Evolutionary conservation across 2,797 vertebrate genomes (phyloP).

Genomic region (Coracias cyanogaster): DNA sequence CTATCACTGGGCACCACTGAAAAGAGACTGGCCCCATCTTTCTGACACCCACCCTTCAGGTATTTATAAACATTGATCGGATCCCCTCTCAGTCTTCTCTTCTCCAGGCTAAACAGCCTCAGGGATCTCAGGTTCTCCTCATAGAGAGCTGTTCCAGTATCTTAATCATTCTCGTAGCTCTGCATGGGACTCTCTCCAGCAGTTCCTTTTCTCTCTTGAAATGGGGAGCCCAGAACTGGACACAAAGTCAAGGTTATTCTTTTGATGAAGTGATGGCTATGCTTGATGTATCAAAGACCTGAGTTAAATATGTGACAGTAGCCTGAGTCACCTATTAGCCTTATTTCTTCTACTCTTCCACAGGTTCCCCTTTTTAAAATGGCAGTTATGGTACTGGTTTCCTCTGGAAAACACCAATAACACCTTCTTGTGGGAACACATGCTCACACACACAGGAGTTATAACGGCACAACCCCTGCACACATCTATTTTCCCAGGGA

Average conservation of each 20-base stretch:
- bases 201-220: not conserved
- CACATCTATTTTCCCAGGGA: not conserved
- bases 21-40: not conserved
- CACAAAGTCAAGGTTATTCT: not conserved
- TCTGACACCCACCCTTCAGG: not conserved
- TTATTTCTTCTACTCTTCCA: not conserved
- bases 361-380: not conserved
- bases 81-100: too few species aligned
- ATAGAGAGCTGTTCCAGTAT: not conserved
- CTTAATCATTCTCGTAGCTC: not conserved
- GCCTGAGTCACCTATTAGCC: not conserved
- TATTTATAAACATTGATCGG: not conserved
- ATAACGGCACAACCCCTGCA: not conserved
- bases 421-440: not conserved
- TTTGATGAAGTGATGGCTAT: not conserved
- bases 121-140: not conserved
- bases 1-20: not conserved
- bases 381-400: rapidly evolving
- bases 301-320: not conserved
- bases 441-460: rapidly evolving
- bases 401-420: not conserved
- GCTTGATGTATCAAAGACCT: not conserved
- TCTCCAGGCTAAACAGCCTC: too few species aligned
- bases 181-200: not conserved
- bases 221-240: not conserved